These are phyloP conservation scores for Drosophila nasuta DNA, from an alignment of 1,140 invertebrate species.

Conservation along the genomic window DNA sequence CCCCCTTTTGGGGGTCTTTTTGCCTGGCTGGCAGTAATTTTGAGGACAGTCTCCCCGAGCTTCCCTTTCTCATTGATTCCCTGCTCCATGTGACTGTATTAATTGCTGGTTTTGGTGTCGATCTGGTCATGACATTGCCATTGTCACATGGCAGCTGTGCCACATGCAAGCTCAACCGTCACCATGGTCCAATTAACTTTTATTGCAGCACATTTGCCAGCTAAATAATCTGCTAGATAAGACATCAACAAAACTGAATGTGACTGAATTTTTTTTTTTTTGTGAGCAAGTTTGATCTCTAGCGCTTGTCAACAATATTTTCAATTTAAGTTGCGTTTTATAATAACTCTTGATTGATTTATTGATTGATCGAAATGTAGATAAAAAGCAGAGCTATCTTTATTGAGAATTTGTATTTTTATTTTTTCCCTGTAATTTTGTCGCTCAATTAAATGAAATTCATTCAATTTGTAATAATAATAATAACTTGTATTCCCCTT, in stretches of 20 bases:
- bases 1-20: slow-evolving; percentile 17
- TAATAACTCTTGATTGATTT: no score
- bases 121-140: slow-evolving; percentile 18
- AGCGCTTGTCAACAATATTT: no score
- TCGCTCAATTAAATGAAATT: no score
- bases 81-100: slow-evolving; percentile 4
- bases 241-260: not conserved
- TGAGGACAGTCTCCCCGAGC: not conserved
- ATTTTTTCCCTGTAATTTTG: no score
- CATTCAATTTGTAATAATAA: no score
- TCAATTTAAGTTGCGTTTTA: no score
- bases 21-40: not conserved
- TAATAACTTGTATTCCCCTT: no score
- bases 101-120: slow-evolving; percentile 5
- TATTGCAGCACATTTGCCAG: not conserved
- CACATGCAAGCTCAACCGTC: not conserved
- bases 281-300: not conserved
- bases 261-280: not conserved
- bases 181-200: slow-evolving; percentile 14
- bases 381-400: no score
- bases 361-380: no score
- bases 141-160: slow-evolving; percentile 10
- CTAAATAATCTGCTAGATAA: not conserved
- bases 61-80: not conserved
- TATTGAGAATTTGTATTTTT: no score